A percentile compares a stretch with the other conserved stretches of the same genome.
Conservation (phyloP, 1,140 invertebrate species). For the Chymomyza costata region DNA sequence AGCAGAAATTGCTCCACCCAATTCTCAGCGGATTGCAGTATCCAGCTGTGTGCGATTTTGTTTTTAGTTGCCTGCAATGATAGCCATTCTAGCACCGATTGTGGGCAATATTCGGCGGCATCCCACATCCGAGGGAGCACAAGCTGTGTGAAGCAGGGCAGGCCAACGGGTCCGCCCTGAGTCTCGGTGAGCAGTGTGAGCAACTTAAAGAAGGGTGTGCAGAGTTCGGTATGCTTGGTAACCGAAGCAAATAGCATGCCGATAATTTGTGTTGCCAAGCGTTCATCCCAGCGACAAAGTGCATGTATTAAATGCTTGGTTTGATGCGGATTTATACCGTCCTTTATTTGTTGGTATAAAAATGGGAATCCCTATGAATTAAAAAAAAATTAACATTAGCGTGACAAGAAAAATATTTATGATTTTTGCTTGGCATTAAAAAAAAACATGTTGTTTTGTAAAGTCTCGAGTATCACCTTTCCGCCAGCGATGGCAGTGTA, state of each 20-base stretch:
- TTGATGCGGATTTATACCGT: constrained; percentile 93
- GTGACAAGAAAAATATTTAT: too few species aligned
- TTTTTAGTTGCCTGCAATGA: constrained; percentile 90
- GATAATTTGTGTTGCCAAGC: constrained; percentile 88
- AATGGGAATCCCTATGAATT: constrained; percentile 89
- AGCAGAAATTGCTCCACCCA: constrained; percentile 94
- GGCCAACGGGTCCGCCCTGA: constrained; percentile 84
- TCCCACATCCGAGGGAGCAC: constrained; percentile 93
- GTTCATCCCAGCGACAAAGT: constrained; percentile 91
- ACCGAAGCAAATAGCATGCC: constrained; percentile 93
- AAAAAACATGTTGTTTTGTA: constrained; percentile 37
- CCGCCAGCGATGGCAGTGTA: constrained; percentile 89
- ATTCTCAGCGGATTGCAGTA: constrained; percentile 88
- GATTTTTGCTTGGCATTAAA: constrained; percentile 20
- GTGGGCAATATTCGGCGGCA: constrained; percentile 90
- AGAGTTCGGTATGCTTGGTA: constrained; percentile 89
- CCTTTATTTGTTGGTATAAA: constrained; percentile 94
- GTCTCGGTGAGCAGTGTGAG: constrained; percentile 87
- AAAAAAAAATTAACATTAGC: constrained; percentile 34
- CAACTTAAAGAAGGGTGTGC: constrained; percentile 93
- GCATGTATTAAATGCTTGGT: constrained; percentile 94
- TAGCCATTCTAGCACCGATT: constrained; percentile 94
- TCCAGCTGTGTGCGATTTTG: constrained; percentile 91
- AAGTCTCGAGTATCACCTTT: constrained; percentile 79
- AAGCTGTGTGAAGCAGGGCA: constrained; percentile 92